phyloP scores from a whole-genome alignment of 2,888 invertebrate genomes.

The Catocala nupta region DNA sequence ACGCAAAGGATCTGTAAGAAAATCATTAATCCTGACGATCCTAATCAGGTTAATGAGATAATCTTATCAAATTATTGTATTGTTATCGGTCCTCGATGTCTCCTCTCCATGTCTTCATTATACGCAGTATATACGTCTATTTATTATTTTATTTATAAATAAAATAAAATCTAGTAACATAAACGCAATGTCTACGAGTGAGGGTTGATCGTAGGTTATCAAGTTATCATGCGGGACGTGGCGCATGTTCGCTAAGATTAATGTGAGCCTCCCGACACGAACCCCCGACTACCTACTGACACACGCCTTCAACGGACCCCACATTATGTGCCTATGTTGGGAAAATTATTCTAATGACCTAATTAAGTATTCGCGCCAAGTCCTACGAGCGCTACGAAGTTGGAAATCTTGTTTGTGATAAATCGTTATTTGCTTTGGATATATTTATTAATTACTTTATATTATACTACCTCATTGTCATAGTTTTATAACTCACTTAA shows the following conservation, averaged over 20 bases:
- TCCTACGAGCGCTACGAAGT: slow-evolving; percentile 24
- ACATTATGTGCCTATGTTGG: slow-evolving; percentile 16
- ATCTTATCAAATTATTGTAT: too few species aligned
- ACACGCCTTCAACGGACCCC: slow-evolving; percentile 49
- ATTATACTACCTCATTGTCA: too few species aligned
- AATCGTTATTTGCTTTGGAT: neutral
- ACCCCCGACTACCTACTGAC: slow-evolving; percentile 35
- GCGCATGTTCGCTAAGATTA: slow-evolving; percentile 56
- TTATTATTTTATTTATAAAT: too few species aligned
- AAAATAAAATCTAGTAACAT: neutral
- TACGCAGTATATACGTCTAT: too few species aligned
- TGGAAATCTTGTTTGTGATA: neutral
- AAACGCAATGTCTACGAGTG: slow-evolving; percentile 9
- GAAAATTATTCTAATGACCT: slow-evolving; percentile 22
- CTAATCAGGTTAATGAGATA: too few species aligned
- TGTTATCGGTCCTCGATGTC: too few species aligned
- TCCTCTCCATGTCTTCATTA: too few species aligned
- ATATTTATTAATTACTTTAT: neutral
- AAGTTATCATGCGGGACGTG: slow-evolving; percentile 57
- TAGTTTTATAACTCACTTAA: too few species aligned
- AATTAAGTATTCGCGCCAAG: slow-evolving; percentile 27
- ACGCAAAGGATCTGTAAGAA: too few species aligned
- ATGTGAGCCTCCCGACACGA: slow-evolving; percentile 44
- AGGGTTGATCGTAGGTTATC: slow-evolving; percentile 44
- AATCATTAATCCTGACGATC: too few species aligned